phyloP scores from a whole-genome alignment of 2,113 vertebrate species.

The Eudyptes chrysolophus region DNA sequence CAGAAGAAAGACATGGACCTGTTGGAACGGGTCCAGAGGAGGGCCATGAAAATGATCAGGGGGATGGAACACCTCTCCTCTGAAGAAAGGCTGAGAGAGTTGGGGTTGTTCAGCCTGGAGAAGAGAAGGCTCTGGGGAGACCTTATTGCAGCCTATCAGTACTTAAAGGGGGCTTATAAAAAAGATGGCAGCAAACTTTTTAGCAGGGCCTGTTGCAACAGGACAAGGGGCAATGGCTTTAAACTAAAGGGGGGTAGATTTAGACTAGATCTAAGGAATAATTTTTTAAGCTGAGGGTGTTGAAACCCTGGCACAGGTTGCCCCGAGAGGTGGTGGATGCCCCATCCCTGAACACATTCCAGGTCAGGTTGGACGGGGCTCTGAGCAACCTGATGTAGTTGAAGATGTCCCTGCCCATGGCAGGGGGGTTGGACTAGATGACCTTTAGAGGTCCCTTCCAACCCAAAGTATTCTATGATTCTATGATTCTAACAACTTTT shows the following conservation, averaged over 20 bases:
- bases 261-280: not conserved
- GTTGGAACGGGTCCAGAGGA: no score
- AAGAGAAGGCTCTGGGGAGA: no score
- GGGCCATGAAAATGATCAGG: no score
- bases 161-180: not conserved
- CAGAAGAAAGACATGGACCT: no score
- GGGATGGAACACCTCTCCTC: no score
- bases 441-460: not conserved
- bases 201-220: not conserved
- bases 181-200: not conserved
- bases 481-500: not conserved
- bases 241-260: not conserved
- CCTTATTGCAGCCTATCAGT: no score
- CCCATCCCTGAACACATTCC: rapidly evolving
- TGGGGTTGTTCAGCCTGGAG: no score
- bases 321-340: not conserved
- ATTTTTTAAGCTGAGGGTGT: not conserved
- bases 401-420: not conserved
- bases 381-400: not conserved
- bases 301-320: not conserved
- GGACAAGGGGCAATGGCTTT: not conserved
- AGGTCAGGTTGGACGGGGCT: not conserved
- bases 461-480: not conserved
- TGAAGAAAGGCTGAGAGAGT: no score
- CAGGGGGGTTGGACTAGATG: not conserved